A percentile compares a stretch with the other conserved stretches of the same genome.
Conservation (phyloP, 2,113 vertebrate species). For the Callospermophilus lateralis region DNA sequence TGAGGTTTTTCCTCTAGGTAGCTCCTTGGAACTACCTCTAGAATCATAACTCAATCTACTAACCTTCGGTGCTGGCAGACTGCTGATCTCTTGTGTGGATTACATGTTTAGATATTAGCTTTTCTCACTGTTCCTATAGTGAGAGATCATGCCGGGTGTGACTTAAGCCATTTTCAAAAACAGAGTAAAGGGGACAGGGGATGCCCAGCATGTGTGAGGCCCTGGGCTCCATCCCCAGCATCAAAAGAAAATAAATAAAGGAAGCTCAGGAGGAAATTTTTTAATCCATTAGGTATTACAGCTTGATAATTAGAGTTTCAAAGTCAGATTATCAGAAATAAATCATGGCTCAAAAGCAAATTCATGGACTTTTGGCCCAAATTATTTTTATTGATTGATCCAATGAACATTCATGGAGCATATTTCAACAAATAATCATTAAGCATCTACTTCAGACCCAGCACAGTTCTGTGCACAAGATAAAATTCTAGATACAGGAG, state of each 20-base stretch:
- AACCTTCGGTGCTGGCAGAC: not conserved
- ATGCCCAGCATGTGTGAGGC: not conserved
- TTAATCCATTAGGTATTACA: not conserved
- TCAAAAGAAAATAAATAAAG: not conserved
- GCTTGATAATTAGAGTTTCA: not conserved
- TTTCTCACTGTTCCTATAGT: not conserved
- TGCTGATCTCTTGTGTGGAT: not conserved
- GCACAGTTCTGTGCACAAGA: not conserved
- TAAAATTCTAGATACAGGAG: not conserved
- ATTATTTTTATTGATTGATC: not conserved
- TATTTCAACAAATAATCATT: not conserved
- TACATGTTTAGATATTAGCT: not conserved
- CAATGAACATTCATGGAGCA: not conserved
- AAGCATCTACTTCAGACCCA: not conserved
- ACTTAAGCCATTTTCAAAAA: not conserved
- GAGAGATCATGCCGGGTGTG: not conserved
- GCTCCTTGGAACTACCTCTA: not conserved
- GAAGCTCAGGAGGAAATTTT: not conserved
- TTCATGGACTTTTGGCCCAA: not conserved
- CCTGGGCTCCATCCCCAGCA: not conserved
- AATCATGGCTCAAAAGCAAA: not conserved
- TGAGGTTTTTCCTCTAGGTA: no score
- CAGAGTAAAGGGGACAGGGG: not conserved
- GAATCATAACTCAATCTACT: not conserved
- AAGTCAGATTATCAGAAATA: constrained; percentile 33